Evolutionary conservation across 2,888 invertebrate species (phyloP), one percentile per base, ranked within the genome.

Genomic region (Andrena bicolor): DNA sequence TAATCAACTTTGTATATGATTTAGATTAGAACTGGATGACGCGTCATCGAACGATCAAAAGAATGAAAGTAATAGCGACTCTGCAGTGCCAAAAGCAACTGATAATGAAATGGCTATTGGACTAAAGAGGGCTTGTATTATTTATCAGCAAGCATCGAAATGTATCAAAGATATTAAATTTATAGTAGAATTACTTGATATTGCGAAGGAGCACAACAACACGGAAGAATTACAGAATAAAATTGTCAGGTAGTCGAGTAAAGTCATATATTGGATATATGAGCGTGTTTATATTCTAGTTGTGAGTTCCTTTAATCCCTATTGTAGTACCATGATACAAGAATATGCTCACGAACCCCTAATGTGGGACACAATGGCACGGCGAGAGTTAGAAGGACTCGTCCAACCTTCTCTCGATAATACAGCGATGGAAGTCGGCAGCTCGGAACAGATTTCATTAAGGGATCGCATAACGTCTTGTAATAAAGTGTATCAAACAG

Each of bases 101-200:
- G 77, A 78, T 8, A 85, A 86, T 66, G 86, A 89, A 26, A 87
- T 90, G 83, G 72, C 86, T 64, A 61, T 84, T 1, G 94, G 94
- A 81, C 83, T 95, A 23, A 95, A 95, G 90, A 95, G 96, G 83
- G 95, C 96, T 32, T 94, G 95, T 75, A 93, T 96, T 13, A 94
- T 96, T 58, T 96, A 96, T 94, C 95, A 94, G 72, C 95, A 96
- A 92, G 96, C 96, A 10, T 92, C 95, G 30, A 95, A 95, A 80
- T 95, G 95, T 82, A 94, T 96, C 7, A 93, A 94, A 23, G 94
- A 95, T 86, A 93, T 96, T 2, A 93, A 94, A 30, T 96, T 96
- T 82, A 93, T 96, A n/a, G 95, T 96, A 28, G 95, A 95, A 84
- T 87, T 97, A 35, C 94, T 97, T 56, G 95, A 96, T 63, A 92